Evolutionary conservation across 2,888 invertebrate genomes (phyloP).

Genomic region (Lasioglossum zephyrum): DNA sequence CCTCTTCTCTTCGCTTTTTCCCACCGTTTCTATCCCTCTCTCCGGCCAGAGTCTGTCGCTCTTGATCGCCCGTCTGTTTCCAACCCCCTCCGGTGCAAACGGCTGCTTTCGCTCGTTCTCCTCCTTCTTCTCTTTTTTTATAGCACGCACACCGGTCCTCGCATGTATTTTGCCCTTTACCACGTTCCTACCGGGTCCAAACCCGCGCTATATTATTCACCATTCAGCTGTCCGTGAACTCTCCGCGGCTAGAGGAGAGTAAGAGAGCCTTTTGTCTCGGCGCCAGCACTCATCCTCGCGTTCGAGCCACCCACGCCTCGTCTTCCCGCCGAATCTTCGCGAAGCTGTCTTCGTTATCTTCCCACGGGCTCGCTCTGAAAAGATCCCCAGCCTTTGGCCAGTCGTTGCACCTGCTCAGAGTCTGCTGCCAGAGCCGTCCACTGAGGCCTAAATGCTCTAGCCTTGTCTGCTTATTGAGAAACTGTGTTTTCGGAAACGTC

Average conservation of each 20-base stretch:
- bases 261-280: conserved; percentile 35
- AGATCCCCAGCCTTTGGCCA: neutral
- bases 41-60: neutral
- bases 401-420: neutral
- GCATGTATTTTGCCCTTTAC: conserved; percentile 32
- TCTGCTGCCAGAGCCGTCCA: neutral
- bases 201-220: conserved; percentile 58
- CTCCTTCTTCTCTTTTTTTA: neutral
- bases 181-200: conserved; percentile 26
- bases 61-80: conserved; percentile 45
- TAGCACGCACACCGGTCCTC: conserved; percentile 1
- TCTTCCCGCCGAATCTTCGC: conserved; percentile 1
- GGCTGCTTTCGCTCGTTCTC: neutral
- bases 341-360: neutral
- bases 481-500: too few relatives aligned
- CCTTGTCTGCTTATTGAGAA: neutral
- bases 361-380: neutral
- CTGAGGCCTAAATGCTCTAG: neutral
- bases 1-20: neutral
- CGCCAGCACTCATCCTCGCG: conserved; percentile 31
- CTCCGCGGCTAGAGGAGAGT: conserved; percentile 23
- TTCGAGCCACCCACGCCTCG: conserved; percentile 5
- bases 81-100: conserved; percentile 25
- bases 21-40: neutral
- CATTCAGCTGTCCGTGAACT: conserved; percentile 54